Evolutionary conservation across 2,797 vertebrate genomes (phyloP), one percentile per base, ranked within the genome.

Genomic region (Nannoperca australis): DNA sequence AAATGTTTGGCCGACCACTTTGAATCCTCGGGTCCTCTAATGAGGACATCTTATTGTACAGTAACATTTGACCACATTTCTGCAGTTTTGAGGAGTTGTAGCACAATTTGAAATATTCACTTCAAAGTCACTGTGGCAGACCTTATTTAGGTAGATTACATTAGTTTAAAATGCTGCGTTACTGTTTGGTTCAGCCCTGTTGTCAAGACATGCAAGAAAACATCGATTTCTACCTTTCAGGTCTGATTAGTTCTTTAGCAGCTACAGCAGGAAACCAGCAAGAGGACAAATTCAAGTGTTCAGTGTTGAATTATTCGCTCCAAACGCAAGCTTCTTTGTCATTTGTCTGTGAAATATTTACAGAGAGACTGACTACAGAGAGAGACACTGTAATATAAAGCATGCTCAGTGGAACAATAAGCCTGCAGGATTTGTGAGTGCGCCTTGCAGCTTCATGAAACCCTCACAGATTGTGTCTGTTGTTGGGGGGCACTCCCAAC

Each of bases 321-420:
- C 30, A 47, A 73, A 84, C 74, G 40, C 49, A 44, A 76, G 12
- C 58, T 79, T 86, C 6, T 44, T 72, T 67, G 18, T 71, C 42
- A 42, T 85, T 79, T 86, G 60, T 65, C 73, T 53, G 58, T 73
- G 49, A 90, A 90, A 86, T 74, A 81, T 64, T 93, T 91, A n/a
- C n/a, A n/a, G n/a, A n/a, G n/a, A n/a, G n/a, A n/a, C n/a, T 79
- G 80, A 70, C 76, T 87, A 54, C 72, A 70, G 70, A 78, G 80
- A 87, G 54, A 84, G 45, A 68, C 56, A 53, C 58, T 66, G 55
- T 55, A n/a, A 45, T 74, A 53, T 72, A 58, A 81, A 76, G 60
- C 68, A 20, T 69, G 53, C 70, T 71, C 36, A 50, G n/a, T 8
- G 59, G 63, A 55, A 65, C 55, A 55, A 47, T 76, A 73, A 78